Evolutionary conservation across 2,888 invertebrate species (phyloP).

Genomic region (Branchipolynoe longqiensis): DNA sequence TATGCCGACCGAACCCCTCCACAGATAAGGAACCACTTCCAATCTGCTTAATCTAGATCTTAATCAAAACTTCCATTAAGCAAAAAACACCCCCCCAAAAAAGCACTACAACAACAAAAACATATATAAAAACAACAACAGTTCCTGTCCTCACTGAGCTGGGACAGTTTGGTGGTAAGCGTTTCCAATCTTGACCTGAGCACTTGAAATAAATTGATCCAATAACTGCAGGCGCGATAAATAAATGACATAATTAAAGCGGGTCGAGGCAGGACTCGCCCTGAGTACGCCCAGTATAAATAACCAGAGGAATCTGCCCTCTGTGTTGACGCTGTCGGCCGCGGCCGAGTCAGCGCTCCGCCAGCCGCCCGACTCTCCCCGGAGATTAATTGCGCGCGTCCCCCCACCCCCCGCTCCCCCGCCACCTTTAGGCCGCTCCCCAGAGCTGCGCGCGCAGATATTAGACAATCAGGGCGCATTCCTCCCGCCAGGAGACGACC

Average conservation of each 20-base stretch:
- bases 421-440: no score
- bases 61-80: slow-evolving; percentile 34
- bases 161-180: slow-evolving; percentile 16
- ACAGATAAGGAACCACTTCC: not conserved
- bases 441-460: no score
- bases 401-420: not conserved
- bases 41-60: slow-evolving; percentile 27
- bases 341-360: slow-evolving; percentile 22
- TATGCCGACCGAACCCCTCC: not conserved
- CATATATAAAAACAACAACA: no score
- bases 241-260: slow-evolving; percentile 51
- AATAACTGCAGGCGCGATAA: slow-evolving; percentile 31
- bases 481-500: slow-evolving; percentile 9
- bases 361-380: not conserved
- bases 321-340: slow-evolving; percentile 20
- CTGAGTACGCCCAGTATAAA: slow-evolving; percentile 32
- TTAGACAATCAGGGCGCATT: slow-evolving; percentile 36
- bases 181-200: not conserved
- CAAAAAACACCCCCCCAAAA: not conserved
- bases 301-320: slow-evolving; percentile 13
- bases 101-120: no score
- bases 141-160: no score
- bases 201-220: slow-evolving; percentile 45
- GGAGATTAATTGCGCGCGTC: slow-evolving; percentile 15
- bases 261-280: not conserved